A percentile compares a stretch with the other conserved stretches of the same genome.
Conservation (phyloP, 2,113 vertebrate species). For the Danio rerio region DNA sequence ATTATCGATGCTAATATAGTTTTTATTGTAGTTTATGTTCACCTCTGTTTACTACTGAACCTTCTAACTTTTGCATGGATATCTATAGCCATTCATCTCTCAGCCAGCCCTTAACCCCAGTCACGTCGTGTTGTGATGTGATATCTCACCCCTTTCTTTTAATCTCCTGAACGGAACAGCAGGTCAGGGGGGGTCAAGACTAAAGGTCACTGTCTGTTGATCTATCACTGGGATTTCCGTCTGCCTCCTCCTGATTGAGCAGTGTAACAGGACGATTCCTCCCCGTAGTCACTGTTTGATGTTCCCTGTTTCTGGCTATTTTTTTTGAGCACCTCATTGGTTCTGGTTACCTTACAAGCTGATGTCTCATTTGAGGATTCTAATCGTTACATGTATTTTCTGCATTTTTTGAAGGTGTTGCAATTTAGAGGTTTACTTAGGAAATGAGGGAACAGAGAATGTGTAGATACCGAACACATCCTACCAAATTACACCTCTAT, state of each 20-base stretch:
- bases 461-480: not conserved
- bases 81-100: not conserved
- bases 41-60: not conserved
- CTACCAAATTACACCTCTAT: slow-evolving; percentile 40
- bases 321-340: slow-evolving; percentile 40
- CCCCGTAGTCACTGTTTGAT: slow-evolving; percentile 42
- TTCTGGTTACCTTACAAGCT: slow-evolving; percentile 48
- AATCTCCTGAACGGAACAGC: slow-evolving; percentile 40
- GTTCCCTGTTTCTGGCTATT: slow-evolving; percentile 39
- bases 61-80: not conserved
- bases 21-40: not conserved
- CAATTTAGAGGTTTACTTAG: slow-evolving; percentile 31
- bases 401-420: slow-evolving; percentile 13
- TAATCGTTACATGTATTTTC: slow-evolving; percentile 23
- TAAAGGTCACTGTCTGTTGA: slow-evolving; percentile 43
- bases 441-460: slow-evolving; percentile 50
- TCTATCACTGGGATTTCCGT: slow-evolving; percentile 46
- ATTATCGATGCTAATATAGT: not conserved
- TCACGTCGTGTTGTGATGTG: slow-evolving; percentile 33
- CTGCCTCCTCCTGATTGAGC: slow-evolving; percentile 45
- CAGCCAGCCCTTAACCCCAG: not conserved
- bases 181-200: slow-evolving; percentile 38
- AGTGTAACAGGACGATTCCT: slow-evolving; percentile 14
- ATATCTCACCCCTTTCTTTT: slow-evolving; percentile 37
- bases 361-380: slow-evolving; percentile 12